phyloP scores from a whole-genome alignment of 2,888 invertebrate genomes.

The Rapana venosa region DNA sequence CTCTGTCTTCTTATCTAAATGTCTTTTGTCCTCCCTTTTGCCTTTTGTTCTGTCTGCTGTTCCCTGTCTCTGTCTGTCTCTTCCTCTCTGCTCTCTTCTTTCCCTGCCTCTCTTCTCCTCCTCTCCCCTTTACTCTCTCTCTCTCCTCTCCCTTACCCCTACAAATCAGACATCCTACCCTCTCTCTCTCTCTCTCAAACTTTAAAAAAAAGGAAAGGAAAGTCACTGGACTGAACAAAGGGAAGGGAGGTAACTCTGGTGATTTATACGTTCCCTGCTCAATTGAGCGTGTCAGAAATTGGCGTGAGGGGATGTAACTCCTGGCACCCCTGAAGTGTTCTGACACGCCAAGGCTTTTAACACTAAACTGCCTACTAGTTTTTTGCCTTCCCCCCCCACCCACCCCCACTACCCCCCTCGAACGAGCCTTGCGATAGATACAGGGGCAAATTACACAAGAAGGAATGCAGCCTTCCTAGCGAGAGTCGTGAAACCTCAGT shows the following conservation, averaged over 20 bases:
- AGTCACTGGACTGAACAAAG: neutral
- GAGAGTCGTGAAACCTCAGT: no score
- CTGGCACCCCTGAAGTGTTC: neutral
- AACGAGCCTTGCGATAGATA: no score
- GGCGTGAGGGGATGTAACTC: constrained; percentile 21
- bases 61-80: neutral
- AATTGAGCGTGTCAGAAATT: constrained; percentile 40
- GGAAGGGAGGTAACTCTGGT: constrained; percentile 26
- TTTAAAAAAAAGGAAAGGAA: neutral
- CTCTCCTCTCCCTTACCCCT: neutral
- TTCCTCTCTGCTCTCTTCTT: no score
- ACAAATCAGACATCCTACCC: neutral
- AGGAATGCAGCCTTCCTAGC: no score
- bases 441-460: no score
- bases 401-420: no score
- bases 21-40: no score
- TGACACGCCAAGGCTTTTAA: constrained; percentile 8
- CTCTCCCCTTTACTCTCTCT: neutral
- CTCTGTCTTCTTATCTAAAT: no score
- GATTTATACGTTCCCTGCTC: constrained; percentile 38
- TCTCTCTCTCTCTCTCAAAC: neutral
- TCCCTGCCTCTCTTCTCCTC: no score
- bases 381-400: neutral
- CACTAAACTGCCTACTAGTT: neutral
- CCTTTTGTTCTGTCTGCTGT: neutral